These are phyloP conservation scores for Brachionus manjavacas DNA, from an alignment of 1,140 invertebrate species.

Conservation along the genomic window DNA sequence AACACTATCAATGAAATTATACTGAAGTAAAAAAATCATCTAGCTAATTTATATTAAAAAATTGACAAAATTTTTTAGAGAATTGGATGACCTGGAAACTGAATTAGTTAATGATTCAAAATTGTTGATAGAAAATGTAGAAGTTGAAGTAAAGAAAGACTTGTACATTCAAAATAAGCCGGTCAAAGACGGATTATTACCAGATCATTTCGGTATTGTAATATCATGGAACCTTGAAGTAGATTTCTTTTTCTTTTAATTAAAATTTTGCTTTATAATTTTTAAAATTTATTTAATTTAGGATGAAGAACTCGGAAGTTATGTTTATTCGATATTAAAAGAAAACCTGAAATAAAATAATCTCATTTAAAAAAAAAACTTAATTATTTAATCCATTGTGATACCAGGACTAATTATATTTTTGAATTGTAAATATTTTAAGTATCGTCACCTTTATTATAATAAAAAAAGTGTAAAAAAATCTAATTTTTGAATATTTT, in stretches of 20 bases:
- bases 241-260: not conserved
- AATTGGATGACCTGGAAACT: constrained; percentile 20
- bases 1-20: not conserved
- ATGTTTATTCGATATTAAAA: constrained; percentile 19
- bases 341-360: constrained; percentile 1
- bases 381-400: too few relatives aligned
- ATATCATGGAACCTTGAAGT: constrained; percentile 20
- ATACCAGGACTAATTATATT: too few relatives aligned
- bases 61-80: not conserved
- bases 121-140: constrained; percentile 1
- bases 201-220: constrained; percentile 16
- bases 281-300: not conserved
- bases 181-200: not conserved
- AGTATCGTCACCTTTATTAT: too few relatives aligned
- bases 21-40: not conserved
- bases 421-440: too few relatives aligned
- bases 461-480: too few relatives aligned
- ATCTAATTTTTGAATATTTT: too few relatives aligned
- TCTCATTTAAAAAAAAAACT: too few relatives aligned
- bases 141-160: constrained; percentile 18
- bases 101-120: not conserved
- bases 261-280: not conserved
- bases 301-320: constrained; percentile 38
- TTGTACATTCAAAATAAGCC: not conserved
- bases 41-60: not conserved